Evolutionary conservation across 2,888 invertebrate species (phyloP).

Genomic region (Dilophus febrilis): DNA sequence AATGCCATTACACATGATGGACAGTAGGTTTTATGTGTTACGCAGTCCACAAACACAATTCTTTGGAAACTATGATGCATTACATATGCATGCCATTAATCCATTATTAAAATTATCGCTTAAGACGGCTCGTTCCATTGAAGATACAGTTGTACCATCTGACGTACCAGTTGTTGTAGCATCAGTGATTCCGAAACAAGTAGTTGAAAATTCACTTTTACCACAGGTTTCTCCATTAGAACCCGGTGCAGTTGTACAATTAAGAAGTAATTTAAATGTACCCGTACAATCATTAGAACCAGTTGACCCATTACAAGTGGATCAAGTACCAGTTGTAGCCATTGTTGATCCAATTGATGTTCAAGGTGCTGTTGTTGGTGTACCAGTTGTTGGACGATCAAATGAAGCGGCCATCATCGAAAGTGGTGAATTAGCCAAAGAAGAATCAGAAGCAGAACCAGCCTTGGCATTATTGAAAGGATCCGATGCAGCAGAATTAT

Average conservation of each 20-base stretch:
- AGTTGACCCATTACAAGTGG: neutral
- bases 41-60: conserved; percentile 36
- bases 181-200: neutral
- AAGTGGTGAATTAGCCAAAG: too few relatives aligned
- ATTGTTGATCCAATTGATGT: neutral
- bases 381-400: neutral
- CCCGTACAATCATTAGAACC: neutral
- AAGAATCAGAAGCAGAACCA: neutral
- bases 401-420: too few relatives aligned
- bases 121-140: conserved; percentile 6
- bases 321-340: neutral
- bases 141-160: neutral
- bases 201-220: neutral
- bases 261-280: neutral
- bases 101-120: conserved; percentile 14
- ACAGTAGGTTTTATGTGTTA: conserved; percentile 39
- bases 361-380: neutral
- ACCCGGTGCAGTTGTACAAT: neutral
- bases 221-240: neutral
- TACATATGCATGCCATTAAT: conserved; percentile 11
- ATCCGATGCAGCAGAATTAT: neutral
- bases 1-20: conserved; percentile 16
- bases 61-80: conserved; percentile 17
- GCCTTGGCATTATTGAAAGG: neutral
- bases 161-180: neutral